These are phyloP conservation scores for Heteractis magnifica DNA, from an alignment of 92 coral and sea anemone species.

Conservation along the genomic window DNA sequence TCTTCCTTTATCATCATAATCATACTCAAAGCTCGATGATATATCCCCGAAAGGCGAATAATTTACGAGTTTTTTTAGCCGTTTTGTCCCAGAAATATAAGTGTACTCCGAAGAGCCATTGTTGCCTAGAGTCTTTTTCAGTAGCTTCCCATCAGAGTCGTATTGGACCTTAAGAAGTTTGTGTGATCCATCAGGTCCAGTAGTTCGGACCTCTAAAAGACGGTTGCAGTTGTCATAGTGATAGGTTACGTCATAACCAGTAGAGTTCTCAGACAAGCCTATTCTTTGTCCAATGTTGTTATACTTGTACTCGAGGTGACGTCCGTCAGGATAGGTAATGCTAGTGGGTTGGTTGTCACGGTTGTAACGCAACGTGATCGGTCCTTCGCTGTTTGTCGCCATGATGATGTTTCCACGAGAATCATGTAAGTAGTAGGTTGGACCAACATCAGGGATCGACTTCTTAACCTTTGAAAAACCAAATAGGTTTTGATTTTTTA, in stretches of 20 bases:
- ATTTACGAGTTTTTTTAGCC: constrained; percentile 45
- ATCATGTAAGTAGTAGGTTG: constrained; percentile 56
- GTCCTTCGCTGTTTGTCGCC: constrained; percentile 61
- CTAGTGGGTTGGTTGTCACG: constrained; percentile 54
- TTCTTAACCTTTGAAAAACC: constrained; percentile 37
- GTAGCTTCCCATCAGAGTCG: constrained; percentile 48
- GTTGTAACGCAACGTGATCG: constrained; percentile 48
- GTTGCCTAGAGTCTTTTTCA: constrained; percentile 59
- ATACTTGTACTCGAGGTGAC: no score
- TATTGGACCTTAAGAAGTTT: constrained; percentile 47
- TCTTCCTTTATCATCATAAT: constrained; percentile 66
- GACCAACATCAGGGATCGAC: constrained; percentile 52
- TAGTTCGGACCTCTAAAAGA: constrained; percentile 36
- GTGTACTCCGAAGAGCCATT: constrained; percentile 52
- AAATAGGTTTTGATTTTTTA: background rate
- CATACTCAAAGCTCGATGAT: constrained; percentile 60
- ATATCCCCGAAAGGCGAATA: constrained; percentile 45
- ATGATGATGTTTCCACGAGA: constrained; percentile 56
- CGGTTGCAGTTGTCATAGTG: constrained; percentile 55
- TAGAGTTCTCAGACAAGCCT: constrained; percentile 36
- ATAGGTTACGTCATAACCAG: constrained; percentile 54
- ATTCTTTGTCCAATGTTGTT: constrained; percentile 59
- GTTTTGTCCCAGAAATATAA: constrained; percentile 39
- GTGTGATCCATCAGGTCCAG: constrained; percentile 31
- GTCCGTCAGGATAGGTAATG: no score